A percentile compares a stretch with the other conserved stretches of the same genome.
Evolutionary conservation across 2,797 vertebrate genomes (phyloP).

Genomic region (Macropus fuliginosus): DNA sequence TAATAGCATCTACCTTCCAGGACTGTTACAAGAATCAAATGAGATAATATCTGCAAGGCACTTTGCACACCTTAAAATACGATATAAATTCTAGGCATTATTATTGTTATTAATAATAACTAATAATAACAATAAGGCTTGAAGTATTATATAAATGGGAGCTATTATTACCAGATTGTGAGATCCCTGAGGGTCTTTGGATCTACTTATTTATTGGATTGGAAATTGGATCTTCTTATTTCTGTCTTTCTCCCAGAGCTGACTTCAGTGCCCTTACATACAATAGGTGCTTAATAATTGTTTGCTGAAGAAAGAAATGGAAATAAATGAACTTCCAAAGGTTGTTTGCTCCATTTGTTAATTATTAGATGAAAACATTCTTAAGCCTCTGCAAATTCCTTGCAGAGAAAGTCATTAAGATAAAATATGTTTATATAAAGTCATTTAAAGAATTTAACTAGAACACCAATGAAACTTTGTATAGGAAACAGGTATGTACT

Average conservation of each 20-base stretch:
- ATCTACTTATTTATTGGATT: too few species aligned
- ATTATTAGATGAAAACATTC: conserved; percentile 2
- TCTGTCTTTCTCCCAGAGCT: background rate
- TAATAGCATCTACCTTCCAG: background rate
- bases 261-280: background rate
- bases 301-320: background rate
- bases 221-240: background rate
- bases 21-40: background rate
- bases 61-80: background rate
- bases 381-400: conserved; percentile 33
- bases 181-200: background rate
- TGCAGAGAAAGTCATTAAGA: conserved; percentile 62
- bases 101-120: background rate
- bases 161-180: background rate
- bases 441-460: conserved; percentile 42
- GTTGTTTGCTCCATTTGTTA: conserved; percentile 10
- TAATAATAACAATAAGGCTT: background rate
- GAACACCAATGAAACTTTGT: conserved; percentile 29
- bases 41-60: background rate
- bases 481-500: conserved; percentile 43
- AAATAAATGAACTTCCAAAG: background rate
- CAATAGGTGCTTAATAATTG: background rate
- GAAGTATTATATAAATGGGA: background rate
- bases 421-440: conserved; percentile 57
- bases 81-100: background rate